A percentile compares a stretch with the other conserved stretches of the same genome.
Conservation (phyloP, 2,113 vertebrate genomes). For the Dipodomys stephensi region DNA sequence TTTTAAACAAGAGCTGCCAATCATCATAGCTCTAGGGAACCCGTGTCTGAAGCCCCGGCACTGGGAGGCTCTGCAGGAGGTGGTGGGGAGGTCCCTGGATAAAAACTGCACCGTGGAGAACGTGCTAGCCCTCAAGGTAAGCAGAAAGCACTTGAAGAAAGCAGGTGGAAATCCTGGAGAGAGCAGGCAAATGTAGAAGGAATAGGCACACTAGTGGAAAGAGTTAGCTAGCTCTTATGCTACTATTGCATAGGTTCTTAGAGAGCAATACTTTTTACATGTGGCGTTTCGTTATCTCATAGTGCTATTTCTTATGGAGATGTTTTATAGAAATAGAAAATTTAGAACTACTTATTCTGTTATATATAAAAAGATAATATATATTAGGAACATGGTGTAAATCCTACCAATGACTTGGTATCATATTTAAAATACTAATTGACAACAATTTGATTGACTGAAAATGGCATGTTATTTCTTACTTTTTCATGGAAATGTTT, state of each 20-base stretch:
- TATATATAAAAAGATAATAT: neutral
- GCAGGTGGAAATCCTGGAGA: neutral
- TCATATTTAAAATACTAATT: neutral
- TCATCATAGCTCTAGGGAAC: conserved; percentile 82
- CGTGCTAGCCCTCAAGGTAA: conserved; percentile 83
- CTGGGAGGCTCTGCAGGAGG: conserved; percentile 80
- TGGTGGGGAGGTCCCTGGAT: conserved; percentile 74
- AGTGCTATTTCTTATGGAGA: neutral
- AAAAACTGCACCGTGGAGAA: conserved; percentile 81
- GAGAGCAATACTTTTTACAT: neutral
- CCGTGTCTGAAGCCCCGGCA: conserved; percentile 82
- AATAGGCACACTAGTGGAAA: no score
- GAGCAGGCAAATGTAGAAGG: neutral
- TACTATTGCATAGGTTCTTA: neutral
- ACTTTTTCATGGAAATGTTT: conserved; percentile 11
- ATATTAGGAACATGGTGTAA: neutral
- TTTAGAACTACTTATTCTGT: neutral
- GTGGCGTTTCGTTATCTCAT: neutral
- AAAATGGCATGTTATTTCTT: neutral
- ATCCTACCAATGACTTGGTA: neutral
- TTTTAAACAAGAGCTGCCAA: conserved; percentile 84
- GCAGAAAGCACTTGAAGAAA: neutral
- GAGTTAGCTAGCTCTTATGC: neutral
- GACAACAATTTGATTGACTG: neutral
- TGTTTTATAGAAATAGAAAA: neutral